Percentiles rank a stretch among this genome's conserved stretches.
Conservation (phyloP, 2,113 vertebrate genomes). For the Gambusia holbrooki region DNA sequence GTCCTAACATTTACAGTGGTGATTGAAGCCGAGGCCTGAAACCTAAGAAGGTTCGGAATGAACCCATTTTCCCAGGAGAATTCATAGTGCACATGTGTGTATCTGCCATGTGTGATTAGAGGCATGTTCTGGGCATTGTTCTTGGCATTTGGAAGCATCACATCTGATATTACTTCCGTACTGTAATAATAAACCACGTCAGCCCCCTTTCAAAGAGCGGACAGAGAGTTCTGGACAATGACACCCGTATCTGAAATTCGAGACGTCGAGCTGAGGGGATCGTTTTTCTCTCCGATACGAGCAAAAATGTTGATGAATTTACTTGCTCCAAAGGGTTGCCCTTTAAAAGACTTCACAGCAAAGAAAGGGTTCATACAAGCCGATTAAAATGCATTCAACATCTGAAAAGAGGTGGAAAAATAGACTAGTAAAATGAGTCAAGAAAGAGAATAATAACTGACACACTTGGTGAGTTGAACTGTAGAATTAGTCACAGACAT, state of each 20-base stretch:
- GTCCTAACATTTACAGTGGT: constrained; percentile 69
- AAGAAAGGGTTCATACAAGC: background rate
- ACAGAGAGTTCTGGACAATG: constrained; percentile 61
- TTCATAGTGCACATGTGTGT: constrained; percentile 18
- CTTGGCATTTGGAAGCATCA: constrained; percentile 56
- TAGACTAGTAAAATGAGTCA: constrained; percentile 23
- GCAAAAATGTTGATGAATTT: constrained; percentile 40
- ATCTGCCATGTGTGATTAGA: constrained; percentile 49
- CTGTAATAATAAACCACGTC: constrained; percentile 77
- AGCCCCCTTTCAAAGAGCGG: constrained; percentile 55
- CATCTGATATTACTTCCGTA: constrained; percentile 75
- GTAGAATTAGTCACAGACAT: constrained; percentile 15
- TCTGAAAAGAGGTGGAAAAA: constrained; percentile 11
- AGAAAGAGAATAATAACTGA: constrained; percentile 19
- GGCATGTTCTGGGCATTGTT: constrained; percentile 67
- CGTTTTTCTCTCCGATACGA: constrained; percentile 50
- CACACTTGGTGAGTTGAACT: constrained; percentile 1
- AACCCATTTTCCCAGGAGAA: constrained; percentile 46
- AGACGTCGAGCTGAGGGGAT: constrained; percentile 66
- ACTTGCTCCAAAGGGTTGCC: background rate
- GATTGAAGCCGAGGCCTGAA: constrained; percentile 49
- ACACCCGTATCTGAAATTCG: constrained; percentile 71
- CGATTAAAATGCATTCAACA: background rate
- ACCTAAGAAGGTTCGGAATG: constrained; percentile 33
- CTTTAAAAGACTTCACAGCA: background rate